phyloP scores from a whole-genome alignment of 2,888 invertebrate genomes.

The Volucella zonaria region DNA sequence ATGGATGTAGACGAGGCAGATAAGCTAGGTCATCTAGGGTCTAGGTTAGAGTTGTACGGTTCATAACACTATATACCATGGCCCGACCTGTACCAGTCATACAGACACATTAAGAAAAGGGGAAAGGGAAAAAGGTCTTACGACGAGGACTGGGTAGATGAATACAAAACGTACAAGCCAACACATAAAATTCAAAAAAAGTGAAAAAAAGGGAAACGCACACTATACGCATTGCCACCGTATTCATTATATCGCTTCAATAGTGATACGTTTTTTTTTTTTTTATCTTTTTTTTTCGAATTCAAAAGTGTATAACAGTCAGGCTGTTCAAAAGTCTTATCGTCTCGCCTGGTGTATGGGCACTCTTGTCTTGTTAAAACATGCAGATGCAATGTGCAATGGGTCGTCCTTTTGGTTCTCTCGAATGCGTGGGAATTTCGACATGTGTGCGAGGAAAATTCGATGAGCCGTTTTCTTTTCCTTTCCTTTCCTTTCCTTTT shows the following conservation, averaged over 20 bases:
- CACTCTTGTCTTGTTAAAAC: conserved; percentile 41
- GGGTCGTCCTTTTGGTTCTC: conserved; percentile 61
- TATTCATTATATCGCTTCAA: conserved; percentile 65
- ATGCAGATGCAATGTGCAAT: conserved; percentile 73
- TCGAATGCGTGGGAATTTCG: conserved; percentile 73
- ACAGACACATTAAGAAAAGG: conserved; percentile 18
- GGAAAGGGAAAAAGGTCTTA: conserved; percentile 38
- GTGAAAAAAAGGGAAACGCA: conserved; percentile 47
- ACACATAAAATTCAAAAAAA: conserved; percentile 55
- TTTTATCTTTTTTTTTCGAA: conserved; percentile 9
- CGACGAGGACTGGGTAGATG: conserved; percentile 52
- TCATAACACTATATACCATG: too few relatives aligned
- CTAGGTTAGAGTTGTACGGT: conserved; percentile 17
- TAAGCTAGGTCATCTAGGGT: conserved; percentile 34
- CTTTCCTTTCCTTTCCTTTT: conserved; percentile 54
- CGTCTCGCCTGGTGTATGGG: conserved; percentile 37
- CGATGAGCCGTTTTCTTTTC: conserved; percentile 67
- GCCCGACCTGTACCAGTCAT: conserved; percentile 20
- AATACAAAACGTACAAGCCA: conserved; percentile 29
- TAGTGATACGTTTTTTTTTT: conserved; percentile 43
- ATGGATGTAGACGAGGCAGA: conserved; percentile 51
- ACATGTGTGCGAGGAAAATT: conserved; percentile 73
- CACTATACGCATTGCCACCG: conserved; percentile 46
- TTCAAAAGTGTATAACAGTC: conserved; percentile 66
- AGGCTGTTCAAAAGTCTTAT: conserved; percentile 64